Base-by-base conservation (phyloP, 2,113 vertebrate species). In the Notarius quadriscutis region DNA sequence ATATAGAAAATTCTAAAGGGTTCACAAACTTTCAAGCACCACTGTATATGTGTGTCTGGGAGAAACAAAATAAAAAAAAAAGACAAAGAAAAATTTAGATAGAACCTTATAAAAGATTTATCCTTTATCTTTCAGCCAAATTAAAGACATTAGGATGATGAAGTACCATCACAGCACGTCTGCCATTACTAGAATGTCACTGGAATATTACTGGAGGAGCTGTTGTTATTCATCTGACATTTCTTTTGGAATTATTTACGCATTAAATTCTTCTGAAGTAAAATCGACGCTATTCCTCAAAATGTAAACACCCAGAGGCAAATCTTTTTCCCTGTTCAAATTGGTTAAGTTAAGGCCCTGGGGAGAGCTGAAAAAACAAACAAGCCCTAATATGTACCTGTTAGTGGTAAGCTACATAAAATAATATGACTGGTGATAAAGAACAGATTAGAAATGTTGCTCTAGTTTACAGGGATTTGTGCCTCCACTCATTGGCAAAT, bases 391-490 rank as follows among this genome's bases (percentile, higher is more conserved):
- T 74, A 51, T 4, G 1, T 55, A 79, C 30, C 27, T 80, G 60
- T 50, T 55, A 41, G n/a, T 80, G 12, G 7, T 85, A 60, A 78
- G 25, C 25, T 34, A 50, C 57, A 67, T 14, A 30, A 86, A 67
- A 67, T 51, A 53, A 51, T 51, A 14, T 63, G 30, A 80, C 62
- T 79, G 72, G n/a, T 80, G n/a, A 72, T 25, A 69, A 84, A 84
- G 6, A 81, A 57, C 41, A 71, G 62, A 86, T 81, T 57, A 65
- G 20, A 69, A 81, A 71, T 69, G n/a, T 11, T 86, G 11, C 62
- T 71, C 4, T n/a, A 7, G 48, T 60, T 78, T 41, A 79, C 1
- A 81, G 63, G 2, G 6, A n/a, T 71, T 71, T 80, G 63, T 86
- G 51, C 12, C 41, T 67, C 75, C n/a, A 17, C n/a, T 51, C 27